phyloP scores from a whole-genome alignment of 2,113 vertebrate genomes.

The Trinectes maculatus region DNA sequence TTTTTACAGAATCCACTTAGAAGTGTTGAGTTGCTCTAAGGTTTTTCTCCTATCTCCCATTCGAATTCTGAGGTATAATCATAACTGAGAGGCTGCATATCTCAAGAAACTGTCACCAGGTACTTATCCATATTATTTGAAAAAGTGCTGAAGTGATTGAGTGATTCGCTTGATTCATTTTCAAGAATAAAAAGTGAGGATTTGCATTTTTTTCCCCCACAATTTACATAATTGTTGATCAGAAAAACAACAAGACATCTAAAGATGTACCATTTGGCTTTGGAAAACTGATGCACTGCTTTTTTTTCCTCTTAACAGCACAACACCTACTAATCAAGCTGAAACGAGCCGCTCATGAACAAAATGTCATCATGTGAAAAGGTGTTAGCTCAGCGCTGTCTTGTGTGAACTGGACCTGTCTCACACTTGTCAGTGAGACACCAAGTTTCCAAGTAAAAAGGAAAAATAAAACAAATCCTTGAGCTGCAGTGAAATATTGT shows the following conservation, averaged over 20 bases:
- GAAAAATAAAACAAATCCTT: neutral
- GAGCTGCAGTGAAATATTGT: neutral
- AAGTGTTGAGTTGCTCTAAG: slow-evolving; percentile 16
- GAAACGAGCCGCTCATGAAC: neutral
- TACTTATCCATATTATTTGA: neutral
- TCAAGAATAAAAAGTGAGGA: neutral
- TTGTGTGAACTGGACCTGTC: slow-evolving; percentile 15
- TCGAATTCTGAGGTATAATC: neutral
- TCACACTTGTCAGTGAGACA: slow-evolving; percentile 11
- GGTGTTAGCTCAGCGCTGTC: neutral
- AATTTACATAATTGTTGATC: no score
- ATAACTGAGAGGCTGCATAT: neutral
- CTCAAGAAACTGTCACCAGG: neutral
- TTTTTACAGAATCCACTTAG: slow-evolving; percentile 55
- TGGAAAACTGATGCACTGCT: no score
- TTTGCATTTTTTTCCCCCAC: neutral
- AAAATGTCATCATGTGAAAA: slow-evolving; percentile 1
- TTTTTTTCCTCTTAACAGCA: no score
- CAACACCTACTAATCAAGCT: no score
- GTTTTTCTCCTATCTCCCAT: slow-evolving; percentile 11
- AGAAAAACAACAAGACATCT: neutral
- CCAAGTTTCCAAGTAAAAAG: neutral
- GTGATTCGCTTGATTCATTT: neutral
- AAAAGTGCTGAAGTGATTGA: neutral
- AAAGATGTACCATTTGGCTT: neutral